These are phyloP conservation scores for Congeria kusceri DNA, from an alignment of 2,888 invertebrate genomes.

Conservation along the genomic window DNA sequence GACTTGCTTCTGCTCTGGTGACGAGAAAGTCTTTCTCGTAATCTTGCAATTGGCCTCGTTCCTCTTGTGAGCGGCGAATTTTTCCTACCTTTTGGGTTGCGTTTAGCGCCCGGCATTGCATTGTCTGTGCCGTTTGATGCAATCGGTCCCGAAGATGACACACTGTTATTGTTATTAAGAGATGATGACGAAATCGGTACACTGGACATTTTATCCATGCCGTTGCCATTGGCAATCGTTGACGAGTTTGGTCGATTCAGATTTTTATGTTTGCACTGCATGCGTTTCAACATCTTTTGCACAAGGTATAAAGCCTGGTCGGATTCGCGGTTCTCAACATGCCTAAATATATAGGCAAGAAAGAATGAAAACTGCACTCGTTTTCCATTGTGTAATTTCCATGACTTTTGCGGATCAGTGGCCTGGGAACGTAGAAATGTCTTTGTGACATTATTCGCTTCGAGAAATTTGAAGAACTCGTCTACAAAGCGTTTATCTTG, in stretches of 20 bases:
- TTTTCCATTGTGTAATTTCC: constrained; percentile 27
- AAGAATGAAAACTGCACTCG: constrained; percentile 44
- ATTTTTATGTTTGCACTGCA: constrained; percentile 37
- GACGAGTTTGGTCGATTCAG: neutral
- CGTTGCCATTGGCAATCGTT: too few species aligned
- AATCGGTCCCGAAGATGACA: too few species aligned
- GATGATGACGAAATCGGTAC: too few species aligned
- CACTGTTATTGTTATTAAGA: too few species aligned
- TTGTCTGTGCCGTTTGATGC: too few species aligned
- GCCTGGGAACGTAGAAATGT: constrained; percentile 42
- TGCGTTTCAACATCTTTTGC: constrained; percentile 35
- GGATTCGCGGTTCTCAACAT: constrained; percentile 21
- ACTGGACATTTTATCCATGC: neutral
- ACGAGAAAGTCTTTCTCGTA: too few species aligned
- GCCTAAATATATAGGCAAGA: constrained; percentile 40
- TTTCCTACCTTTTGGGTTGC: too few species aligned
- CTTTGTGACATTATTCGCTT: constrained; percentile 38
- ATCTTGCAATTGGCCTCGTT: too few species aligned
- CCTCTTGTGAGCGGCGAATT: too few species aligned
- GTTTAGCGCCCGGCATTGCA: too few species aligned
- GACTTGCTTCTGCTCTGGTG: too few species aligned
- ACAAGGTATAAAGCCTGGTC: constrained; percentile 30
- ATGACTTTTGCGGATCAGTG: constrained; percentile 35
- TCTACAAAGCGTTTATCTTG: constrained; percentile 48
- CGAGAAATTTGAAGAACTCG: constrained; percentile 49